A percentile compares a stretch with the other conserved stretches of the same genome.
phyloP scores from a whole-genome alignment of 1,140 invertebrate species.

The Bombus pyrosoma region DNA sequence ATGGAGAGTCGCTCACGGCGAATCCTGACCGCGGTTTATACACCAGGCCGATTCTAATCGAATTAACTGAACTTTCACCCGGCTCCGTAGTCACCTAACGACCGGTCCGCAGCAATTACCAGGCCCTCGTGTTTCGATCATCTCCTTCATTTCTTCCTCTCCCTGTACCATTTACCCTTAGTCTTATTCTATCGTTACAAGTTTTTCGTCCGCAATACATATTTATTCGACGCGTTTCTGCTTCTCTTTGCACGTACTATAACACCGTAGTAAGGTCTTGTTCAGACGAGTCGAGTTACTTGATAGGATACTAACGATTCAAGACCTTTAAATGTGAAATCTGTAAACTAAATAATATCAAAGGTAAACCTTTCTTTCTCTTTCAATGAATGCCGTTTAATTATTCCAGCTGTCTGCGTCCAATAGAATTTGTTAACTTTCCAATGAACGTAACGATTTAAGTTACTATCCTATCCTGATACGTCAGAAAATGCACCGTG shows the following conservation, averaged over 20 bases:
- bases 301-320: background rate
- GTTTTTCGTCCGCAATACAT: background rate
- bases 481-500: background rate
- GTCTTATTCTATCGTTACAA: background rate
- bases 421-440: background rate
- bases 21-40: slow-evolving; percentile 68
- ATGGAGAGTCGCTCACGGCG: slow-evolving; percentile 59
- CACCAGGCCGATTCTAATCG: slow-evolving; percentile 74
- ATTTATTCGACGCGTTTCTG: no score
- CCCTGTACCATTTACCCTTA: background rate
- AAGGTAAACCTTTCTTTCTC: background rate
- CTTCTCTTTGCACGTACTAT: no score
- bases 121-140: slow-evolving; percentile 52
- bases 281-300: background rate
- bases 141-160: slow-evolving; percentile 18
- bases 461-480: background rate
- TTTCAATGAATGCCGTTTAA: background rate
- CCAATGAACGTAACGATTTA: background rate
- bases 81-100: slow-evolving; percentile 59
- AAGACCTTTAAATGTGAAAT: background rate
- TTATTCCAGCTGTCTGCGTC: no score
- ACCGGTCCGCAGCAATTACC: slow-evolving; percentile 66
- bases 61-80: slow-evolving; percentile 77
- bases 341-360: background rate
- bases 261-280: no score